Base-by-base conservation (phyloP, 2,888 invertebrate species). In the Ornithoptera priamus region DNA sequence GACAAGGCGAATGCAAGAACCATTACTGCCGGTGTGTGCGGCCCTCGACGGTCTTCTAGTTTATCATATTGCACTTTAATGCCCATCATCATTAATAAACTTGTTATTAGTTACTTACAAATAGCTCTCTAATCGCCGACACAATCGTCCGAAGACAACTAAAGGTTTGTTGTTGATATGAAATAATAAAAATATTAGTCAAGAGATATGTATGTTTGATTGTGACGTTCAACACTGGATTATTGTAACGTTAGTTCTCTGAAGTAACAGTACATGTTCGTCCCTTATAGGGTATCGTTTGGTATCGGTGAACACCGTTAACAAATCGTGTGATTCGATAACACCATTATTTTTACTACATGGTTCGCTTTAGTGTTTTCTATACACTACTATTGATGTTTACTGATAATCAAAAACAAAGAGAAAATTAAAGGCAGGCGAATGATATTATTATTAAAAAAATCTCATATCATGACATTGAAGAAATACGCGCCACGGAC, bases 61-160 rank as follows among this genome's bases (percentile, higher is more conserved):
- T 18, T 24, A 62, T 58, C 36, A 20, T 42, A 69, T 65, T 69
- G 57, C 39, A 56, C 65, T 69, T 62, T 62, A 65, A 69, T 61
- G 30, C 57, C 65, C n/a, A 56, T 61, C 65, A 61, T 65, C 69
- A 69, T 62, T 65, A 57, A 65, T 59, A 59, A 50, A 46, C 58
- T 63, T 59, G 63, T 24, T 18, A 24, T 63, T 61, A 65, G 20
- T 65, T n/a, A 59, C 22, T 20, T 20, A 20, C n/a, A 53, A 59
- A 60, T 53, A 59, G 22, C 39, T 68, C 24, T 12, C 17, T 59
- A 68, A 63, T 63, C 22, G 30, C 58, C 30, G 20, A 24, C 53
- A 63, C 36, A 59, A 58, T 30, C 30, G n/a, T 42, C 60, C n/a
- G 22, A 39, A 39, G 39, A 10, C 7, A 39, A 39, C 39, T 39